A percentile compares a stretch with the other conserved stretches of the same genome.
Evolutionary conservation across 2,797 vertebrate species (phyloP).

Genomic region (Enteromius mattozi): DNA sequence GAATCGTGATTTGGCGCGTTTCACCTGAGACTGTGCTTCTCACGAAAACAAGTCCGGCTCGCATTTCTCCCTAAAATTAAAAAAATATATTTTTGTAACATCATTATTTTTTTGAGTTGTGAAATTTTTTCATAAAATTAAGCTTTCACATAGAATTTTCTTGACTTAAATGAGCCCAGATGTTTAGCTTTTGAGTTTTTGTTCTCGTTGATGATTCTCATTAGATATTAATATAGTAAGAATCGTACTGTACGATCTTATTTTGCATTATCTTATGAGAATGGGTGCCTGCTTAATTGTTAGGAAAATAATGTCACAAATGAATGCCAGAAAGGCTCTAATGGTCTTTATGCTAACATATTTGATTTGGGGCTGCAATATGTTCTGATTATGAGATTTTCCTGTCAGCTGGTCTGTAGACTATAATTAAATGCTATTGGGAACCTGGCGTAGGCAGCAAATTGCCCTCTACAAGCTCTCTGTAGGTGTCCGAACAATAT

Average conservation of each 20-base stretch:
- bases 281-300: neutral
- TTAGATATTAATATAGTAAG: neutral
- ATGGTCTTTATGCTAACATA: neutral
- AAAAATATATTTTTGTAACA: no score
- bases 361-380: neutral
- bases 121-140: neutral
- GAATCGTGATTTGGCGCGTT: constrained; percentile 6
- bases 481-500: neutral
- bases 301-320: neutral
- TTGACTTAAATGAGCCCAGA: neutral
- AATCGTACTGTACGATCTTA: neutral
- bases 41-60: neutral
- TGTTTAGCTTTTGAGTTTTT: neutral
- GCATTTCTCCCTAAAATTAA: neutral
- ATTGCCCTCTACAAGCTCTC: constrained; percentile 8
- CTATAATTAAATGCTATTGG: constrained; percentile 6
- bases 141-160: neutral
- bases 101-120: neutral
- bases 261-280: neutral
- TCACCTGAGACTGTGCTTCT: neutral
- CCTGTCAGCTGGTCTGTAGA: neutral
- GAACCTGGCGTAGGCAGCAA: constrained; percentile 19
- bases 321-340: neutral
- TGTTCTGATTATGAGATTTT: neutral
- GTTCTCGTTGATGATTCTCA: neutral